Evolutionary conservation across 2,113 vertebrate genomes (phyloP).

Genomic region (Otolemur garnettii): DNA sequence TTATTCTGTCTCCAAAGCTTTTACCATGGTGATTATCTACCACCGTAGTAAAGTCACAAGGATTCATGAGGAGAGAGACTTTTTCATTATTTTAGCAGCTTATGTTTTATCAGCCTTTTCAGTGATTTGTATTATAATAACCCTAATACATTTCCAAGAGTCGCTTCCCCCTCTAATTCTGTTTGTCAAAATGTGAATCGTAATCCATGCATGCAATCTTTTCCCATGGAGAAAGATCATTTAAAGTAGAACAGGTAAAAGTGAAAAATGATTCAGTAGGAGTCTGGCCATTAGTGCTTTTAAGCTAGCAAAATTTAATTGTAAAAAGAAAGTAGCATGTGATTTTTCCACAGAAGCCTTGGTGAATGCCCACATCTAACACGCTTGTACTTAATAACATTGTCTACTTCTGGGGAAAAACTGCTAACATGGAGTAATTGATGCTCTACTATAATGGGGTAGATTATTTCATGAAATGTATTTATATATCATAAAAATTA

Average conservation of each 20-base stretch:
- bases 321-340: background rate
- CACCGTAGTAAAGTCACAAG: background rate
- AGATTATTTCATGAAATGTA: background rate
- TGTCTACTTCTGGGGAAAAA: background rate
- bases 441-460: background rate
- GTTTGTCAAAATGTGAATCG: conserved; percentile 43
- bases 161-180: conserved; percentile 21
- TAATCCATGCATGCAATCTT: background rate
- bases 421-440: background rate
- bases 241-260: conserved; percentile 49
- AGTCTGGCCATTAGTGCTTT: background rate
- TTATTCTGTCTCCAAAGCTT: conserved; percentile 68
- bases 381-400: background rate
- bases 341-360: background rate
- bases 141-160: background rate
- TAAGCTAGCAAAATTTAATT: conserved; percentile 45
- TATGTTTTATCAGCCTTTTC: conserved; percentile 66
- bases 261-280: background rate
- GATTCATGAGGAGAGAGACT: conserved; percentile 50
- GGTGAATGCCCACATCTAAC: background rate
- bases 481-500: background rate
- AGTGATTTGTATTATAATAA: conserved; percentile 60
- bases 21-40: conserved; percentile 68
- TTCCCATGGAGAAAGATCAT: background rate
- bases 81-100: conserved; percentile 14